phyloP scores from a whole-genome alignment of 1,140 invertebrate genomes.

The Drosophila carrolli region DNA sequence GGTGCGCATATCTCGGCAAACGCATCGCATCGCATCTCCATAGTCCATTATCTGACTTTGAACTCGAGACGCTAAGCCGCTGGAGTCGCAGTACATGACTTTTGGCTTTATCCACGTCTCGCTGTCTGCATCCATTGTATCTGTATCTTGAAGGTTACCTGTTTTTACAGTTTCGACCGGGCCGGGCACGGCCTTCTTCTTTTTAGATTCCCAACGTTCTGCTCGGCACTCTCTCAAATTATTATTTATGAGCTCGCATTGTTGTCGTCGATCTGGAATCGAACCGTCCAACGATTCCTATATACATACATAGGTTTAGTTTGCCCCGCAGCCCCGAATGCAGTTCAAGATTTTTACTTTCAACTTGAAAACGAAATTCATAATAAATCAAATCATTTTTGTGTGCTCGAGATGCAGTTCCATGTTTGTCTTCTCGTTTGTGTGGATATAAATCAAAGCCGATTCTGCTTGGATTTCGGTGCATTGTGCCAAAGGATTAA shows the following conservation, averaged over 20 bases:
- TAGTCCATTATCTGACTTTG: constrained; percentile 64
- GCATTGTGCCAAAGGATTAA: constrained; percentile 65
- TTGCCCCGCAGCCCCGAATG: constrained; percentile 21
- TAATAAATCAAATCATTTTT: constrained; percentile 56
- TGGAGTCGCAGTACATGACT: constrained; percentile 62
- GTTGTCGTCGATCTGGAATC: constrained; percentile 77
- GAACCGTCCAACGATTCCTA: constrained; percentile 29
- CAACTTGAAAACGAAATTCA: constrained; percentile 71
- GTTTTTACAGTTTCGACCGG: constrained; percentile 73
- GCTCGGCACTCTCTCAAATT: constrained; percentile 60
- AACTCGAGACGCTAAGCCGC: constrained; percentile 34
- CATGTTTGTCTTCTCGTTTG: constrained; percentile 43
- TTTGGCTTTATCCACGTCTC: constrained; percentile 61
- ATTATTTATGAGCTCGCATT: constrained; percentile 82
- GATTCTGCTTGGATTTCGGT: constrained; percentile 53
- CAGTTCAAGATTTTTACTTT: constrained; percentile 72
- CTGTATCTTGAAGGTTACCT: constrained; percentile 69
- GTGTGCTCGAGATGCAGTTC: constrained; percentile 37
- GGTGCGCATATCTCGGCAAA: constrained; percentile 68
- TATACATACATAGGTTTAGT: constrained; percentile 12
- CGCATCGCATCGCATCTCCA: constrained; percentile 38
- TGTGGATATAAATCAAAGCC: constrained; percentile 61
- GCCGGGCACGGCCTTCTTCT: constrained; percentile 22
- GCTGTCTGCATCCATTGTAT: constrained; percentile 51
- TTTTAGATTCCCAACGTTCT: constrained; percentile 39